Conservation (phyloP, 2,888 invertebrate genomes). For the Mythimna impura region DNA sequence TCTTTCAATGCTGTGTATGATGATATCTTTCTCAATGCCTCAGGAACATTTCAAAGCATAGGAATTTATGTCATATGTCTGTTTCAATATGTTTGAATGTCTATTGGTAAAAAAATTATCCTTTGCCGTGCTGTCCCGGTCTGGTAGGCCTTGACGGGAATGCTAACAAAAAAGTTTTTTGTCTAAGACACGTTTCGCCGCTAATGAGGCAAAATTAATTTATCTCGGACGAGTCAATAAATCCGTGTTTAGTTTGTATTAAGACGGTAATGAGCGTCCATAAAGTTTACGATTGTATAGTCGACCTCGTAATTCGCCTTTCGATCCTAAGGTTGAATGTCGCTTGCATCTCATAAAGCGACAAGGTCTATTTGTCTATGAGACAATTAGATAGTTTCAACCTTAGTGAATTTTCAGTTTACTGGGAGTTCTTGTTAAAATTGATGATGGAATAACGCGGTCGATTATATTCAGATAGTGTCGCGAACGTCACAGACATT, state of each 20-base stretch:
- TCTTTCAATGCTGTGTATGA: no score
- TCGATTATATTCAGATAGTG: slow-evolving; percentile 9
- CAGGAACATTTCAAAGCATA: no score
- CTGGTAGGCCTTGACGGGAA: no score
- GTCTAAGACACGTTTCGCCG: slow-evolving; percentile 12
- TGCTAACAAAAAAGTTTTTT: no score
- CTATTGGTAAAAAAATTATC: no score
- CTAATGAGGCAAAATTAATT: slow-evolving; percentile 15
- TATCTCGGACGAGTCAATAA: slow-evolving; percentile 4
- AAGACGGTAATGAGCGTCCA: slow-evolving; percentile 11
- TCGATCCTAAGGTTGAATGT: background rate
- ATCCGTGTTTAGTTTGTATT: slow-evolving; percentile 21
- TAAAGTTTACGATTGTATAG: slow-evolving; percentile 33
- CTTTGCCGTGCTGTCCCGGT: no score
- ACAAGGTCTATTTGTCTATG: slow-evolving; percentile 9
- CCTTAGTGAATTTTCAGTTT: background rate
- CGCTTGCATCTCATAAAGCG: background rate
- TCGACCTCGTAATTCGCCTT: slow-evolving; percentile 1
- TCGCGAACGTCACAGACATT: slow-evolving; percentile 9
- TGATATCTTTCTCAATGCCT: no score
- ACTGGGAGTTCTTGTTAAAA: background rate
- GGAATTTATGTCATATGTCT: no score
- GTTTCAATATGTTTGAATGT: no score
- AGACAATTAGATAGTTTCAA: background rate
- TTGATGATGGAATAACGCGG: background rate